Percentiles rank a stretch among this genome's conserved stretches.
These are phyloP conservation scores for Hormiphora californensis DNA, from an alignment of 37 sponge, comb jelly and placozoan genomes.

Conservation along the genomic window DNA sequence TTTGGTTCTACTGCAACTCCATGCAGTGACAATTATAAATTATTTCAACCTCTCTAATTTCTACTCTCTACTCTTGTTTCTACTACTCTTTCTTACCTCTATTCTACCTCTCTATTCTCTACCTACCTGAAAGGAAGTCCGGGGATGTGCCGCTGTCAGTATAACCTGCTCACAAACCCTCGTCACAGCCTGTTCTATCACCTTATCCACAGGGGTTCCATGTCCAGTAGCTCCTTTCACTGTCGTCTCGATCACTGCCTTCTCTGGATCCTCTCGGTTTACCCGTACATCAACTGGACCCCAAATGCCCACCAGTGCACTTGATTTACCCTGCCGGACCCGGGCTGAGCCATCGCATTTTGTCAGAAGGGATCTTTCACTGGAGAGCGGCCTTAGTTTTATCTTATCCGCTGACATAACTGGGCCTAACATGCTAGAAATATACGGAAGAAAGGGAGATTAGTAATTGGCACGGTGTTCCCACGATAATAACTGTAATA, in stretches of 20 bases:
- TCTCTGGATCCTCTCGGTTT: conserved; percentile 64
- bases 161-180: conserved; percentile 58
- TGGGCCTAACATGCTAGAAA: too few species aligned
- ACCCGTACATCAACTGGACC: conserved; percentile 76
- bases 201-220: conserved; percentile 56
- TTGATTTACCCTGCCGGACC: conserved; percentile 15
- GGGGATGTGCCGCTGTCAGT: conserved; percentile 63
- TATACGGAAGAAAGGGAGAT: too few species aligned
- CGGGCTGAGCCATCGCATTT: conserved; percentile 46
- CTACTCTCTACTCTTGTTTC: too few species aligned
- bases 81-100: too few species aligned
- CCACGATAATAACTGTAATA: too few species aligned
- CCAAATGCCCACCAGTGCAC: conserved; percentile 70
- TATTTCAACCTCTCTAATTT: too few species aligned
- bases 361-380: background rate
- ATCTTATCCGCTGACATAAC: too few species aligned
- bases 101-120: background rate
- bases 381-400: conserved; percentile 38
- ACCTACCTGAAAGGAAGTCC: conserved; percentile 65
- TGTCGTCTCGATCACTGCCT: conserved; percentile 64
- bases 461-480: too few species aligned
- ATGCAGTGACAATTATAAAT: too few species aligned
- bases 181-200: conserved; percentile 59
- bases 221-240: conserved; percentile 67
- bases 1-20: too few species aligned